Percentiles rank a stretch among this genome's conserved stretches.
Evolutionary conservation across 2,797 vertebrate genomes (phyloP).

Genomic region (Glossophaga mutica): DNA sequence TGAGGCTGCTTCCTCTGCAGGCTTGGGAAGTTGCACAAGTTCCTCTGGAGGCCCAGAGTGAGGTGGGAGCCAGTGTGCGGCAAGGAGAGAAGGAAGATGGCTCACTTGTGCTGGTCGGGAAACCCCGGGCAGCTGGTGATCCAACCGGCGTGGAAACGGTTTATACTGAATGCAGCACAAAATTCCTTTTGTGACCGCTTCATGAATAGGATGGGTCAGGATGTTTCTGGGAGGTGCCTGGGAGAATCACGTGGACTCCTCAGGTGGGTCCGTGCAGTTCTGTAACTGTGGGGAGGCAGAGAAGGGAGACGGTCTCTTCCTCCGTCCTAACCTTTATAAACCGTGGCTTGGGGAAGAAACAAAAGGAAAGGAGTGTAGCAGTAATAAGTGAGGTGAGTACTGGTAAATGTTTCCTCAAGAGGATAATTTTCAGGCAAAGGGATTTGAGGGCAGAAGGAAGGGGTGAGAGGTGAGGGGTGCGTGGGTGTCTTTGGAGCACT

Average conservation of each 20-base stretch:
- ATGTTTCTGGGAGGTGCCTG: neutral
- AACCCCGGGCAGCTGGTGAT: neutral
- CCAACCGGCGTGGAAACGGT: neutral
- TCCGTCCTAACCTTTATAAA: neutral
- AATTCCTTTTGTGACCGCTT: neutral
- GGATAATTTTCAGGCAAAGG: neutral
- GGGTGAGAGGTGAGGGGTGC: neutral
- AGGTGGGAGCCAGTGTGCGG: neutral
- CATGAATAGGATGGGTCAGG: neutral
- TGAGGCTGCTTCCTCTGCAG: neutral
- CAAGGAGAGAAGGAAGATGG: neutral
- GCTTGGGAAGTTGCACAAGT: accelerated
- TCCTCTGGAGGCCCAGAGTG: neutral
- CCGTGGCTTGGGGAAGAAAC: neutral
- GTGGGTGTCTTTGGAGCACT: neutral
- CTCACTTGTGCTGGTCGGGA: neutral
- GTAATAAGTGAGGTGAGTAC: neutral
- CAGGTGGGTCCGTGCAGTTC: neutral
- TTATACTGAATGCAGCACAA: neutral
- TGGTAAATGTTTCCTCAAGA: neutral
- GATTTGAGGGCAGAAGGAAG: neutral
- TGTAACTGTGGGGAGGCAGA: neutral
- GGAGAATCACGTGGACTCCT: neutral
- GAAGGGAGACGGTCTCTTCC: neutral
- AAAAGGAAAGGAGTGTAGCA: neutral